phyloP scores from a whole-genome alignment of 2,797 vertebrate species.

The Zalophus californianus region DNA sequence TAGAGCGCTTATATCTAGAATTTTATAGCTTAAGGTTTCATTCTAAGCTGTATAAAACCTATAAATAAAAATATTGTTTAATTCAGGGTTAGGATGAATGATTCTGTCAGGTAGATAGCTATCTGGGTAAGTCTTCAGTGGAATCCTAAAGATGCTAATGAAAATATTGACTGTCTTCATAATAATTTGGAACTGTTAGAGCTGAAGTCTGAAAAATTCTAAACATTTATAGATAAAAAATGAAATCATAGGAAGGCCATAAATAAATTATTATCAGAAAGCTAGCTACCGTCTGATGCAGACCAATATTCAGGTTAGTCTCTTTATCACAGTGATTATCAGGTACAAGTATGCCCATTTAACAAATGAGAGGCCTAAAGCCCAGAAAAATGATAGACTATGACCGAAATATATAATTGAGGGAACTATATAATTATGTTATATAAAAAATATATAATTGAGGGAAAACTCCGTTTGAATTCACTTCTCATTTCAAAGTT shows the following conservation, averaged over 20 bases:
- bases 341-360: background rate
- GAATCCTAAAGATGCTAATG: background rate
- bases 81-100: background rate
- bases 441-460: background rate
- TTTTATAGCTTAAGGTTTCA: background rate
- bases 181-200: background rate
- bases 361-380: background rate
- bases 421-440: too few relatives aligned
- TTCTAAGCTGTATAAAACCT: background rate
- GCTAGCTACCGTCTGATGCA: background rate
- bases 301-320: background rate
- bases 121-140: background rate
- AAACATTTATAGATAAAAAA: slow-evolving; percentile 32
- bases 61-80: slow-evolving; percentile 23
- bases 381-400: background rate
- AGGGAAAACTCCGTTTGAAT: background rate
- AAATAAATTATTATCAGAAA: background rate
- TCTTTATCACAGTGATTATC: background rate
- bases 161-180: background rate
- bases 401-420: background rate
- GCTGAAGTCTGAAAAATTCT: background rate
- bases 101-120: background rate
- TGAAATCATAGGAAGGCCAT: background rate
- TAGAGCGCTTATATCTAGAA: background rate
- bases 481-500: background rate